phyloP scores from a whole-genome alignment of 2,113 vertebrate species.

The Egretta garzetta region DNA sequence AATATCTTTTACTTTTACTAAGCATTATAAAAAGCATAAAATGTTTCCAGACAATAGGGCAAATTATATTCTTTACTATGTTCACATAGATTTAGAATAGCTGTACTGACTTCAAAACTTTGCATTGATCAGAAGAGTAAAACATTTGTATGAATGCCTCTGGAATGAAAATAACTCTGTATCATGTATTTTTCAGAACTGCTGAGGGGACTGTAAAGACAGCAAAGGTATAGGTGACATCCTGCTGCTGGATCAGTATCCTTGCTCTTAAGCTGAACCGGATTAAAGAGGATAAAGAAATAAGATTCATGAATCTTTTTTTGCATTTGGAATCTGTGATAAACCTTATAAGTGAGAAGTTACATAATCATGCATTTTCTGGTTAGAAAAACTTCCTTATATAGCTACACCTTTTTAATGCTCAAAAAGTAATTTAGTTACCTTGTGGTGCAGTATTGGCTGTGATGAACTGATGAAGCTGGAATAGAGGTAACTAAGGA shows the following conservation, averaged over 20 bases:
- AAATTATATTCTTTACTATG: background rate
- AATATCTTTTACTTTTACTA: background rate
- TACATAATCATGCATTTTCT: background rate
- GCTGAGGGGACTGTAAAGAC: background rate
- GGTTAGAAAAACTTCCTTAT: background rate
- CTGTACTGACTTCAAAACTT: background rate
- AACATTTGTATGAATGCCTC: background rate
- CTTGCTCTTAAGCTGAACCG: accelerated
- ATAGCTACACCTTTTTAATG: background rate
- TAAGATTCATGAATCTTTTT: background rate
- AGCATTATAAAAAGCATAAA: background rate
- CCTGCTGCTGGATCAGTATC: background rate
- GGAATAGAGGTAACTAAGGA: background rate
- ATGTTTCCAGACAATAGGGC: background rate
- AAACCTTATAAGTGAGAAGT: background rate
- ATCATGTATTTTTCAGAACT: background rate
- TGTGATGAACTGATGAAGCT: background rate
- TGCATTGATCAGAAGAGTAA: background rate
- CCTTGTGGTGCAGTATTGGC: background rate
- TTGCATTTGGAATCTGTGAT: background rate
- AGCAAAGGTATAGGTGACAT: background rate
- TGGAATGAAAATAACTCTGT: background rate
- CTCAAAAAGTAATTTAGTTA: background rate
- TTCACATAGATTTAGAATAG: background rate
- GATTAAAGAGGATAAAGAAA: background rate